Evolutionary conservation across 2,888 invertebrate genomes (phyloP).

Genomic region (Syrphus vitripennis): DNA sequence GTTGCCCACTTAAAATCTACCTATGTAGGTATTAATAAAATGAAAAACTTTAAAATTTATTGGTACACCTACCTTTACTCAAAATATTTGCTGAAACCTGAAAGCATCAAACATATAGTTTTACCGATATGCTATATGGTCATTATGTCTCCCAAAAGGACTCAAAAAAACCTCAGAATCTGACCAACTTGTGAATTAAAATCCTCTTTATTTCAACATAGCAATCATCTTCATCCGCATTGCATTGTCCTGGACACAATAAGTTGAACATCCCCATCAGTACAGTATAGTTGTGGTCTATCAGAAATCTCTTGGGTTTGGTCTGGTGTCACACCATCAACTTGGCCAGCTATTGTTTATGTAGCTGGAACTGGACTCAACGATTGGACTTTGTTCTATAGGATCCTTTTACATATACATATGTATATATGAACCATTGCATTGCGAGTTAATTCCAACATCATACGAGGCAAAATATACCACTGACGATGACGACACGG

Average conservation of each 20-base stretch:
- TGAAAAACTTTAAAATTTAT: too few relatives aligned
- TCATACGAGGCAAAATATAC: neutral
- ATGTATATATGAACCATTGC: neutral
- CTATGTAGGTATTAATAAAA: too few relatives aligned
- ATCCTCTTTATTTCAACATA: constrained; percentile 61
- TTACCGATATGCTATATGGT: too few relatives aligned
- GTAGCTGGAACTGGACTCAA: neutral
- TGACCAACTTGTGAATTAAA: constrained; percentile 40
- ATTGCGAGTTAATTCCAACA: constrained; percentile 34
- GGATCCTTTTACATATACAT: neutral
- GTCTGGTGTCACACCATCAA: constrained; percentile 29
- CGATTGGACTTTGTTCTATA: neutral
- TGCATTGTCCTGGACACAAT: constrained; percentile 56
- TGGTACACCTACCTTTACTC: too few relatives aligned
- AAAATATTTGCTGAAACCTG: too few relatives aligned
- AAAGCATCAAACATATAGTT: neutral
- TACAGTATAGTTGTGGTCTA: constrained; percentile 47
- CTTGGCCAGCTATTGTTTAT: neutral
- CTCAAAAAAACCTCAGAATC: constrained; percentile 12
- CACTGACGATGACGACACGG: neutral
- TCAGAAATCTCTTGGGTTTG: constrained; percentile 53
- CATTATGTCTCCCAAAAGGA: neutral
- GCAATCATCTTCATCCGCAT: constrained; percentile 58
- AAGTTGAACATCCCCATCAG: constrained; percentile 53
- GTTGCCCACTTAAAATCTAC: too few relatives aligned